A percentile compares a stretch with the other conserved stretches of the same genome.
Evolutionary conservation across 2,113 vertebrate species (phyloP).

Genomic region (Holacanthus passer): DNA sequence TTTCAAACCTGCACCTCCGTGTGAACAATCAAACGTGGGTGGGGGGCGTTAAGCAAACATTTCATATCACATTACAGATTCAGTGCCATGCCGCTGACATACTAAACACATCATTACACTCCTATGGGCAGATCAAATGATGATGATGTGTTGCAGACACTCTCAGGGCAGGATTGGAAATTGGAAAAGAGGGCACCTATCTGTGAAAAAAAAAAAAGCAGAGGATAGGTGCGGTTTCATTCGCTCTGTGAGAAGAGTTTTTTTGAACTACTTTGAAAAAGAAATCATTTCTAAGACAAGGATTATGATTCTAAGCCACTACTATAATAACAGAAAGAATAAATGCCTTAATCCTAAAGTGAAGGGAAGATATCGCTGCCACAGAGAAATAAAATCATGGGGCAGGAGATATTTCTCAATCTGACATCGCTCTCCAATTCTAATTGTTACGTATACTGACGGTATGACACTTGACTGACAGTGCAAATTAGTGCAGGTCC

Average conservation of each 20-base stretch:
- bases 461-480: constrained; percentile 32
- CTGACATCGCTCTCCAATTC: constrained; percentile 4
- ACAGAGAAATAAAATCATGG: constrained; percentile 7
- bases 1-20: constrained; percentile 47
- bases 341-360: constrained; percentile 46
- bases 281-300: constrained; percentile 58
- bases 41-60: constrained; percentile 65
- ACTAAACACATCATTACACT: constrained; percentile 66
- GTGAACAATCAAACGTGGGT: constrained; percentile 52
- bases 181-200: constrained; percentile 14
- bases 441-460: constrained; percentile 33
- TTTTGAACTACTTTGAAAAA: constrained; percentile 25
- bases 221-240: constrained; percentile 20
- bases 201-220: constrained; percentile 59
- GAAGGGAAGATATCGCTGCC: background rate
- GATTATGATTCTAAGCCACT: constrained; percentile 61
- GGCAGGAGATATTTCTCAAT: constrained; percentile 13
- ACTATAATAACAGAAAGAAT: constrained; percentile 40
- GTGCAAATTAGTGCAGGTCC: background rate
- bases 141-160: constrained; percentile 43
- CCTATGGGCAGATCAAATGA: constrained; percentile 62
- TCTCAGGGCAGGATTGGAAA: constrained; percentile 38
- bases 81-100: constrained; percentile 61
- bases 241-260: background rate
- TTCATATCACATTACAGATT: constrained; percentile 60